Base-by-base conservation (phyloP, 2,888 invertebrate genomes). In the Meiosimyza decipiens region DNA sequence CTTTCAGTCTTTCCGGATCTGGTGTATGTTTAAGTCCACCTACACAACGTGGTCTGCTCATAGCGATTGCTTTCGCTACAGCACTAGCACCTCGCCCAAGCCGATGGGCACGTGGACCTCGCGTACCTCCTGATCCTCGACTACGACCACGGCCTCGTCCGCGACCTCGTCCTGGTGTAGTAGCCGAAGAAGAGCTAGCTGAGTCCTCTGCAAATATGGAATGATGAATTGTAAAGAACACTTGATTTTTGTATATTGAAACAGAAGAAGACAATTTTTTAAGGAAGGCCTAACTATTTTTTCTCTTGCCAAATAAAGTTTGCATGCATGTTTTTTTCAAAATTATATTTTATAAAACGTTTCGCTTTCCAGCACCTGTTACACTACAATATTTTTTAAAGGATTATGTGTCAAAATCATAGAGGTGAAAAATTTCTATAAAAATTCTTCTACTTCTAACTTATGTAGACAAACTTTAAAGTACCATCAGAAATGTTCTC, bases 21-120 rank as follows among this genome's bases (percentile, higher is more conserved):
- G 87, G 85, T 28, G 83, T 84, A 74, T 86, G 84, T 69, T 84
- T 84, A 0, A 86, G 79, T 1, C 85, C 85, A 28, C 86, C 85
- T n/a, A 86, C 82, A 74, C 85, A 84, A 33, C 86, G 82, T 18
- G 85, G 84, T 6, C 86, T 77, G 73, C 78, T 83, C 76, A 83
- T 78, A 28, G 83, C 81, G 60, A 84, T 85, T 50, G 82, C 80
- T 72, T 83, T 82, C 64, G 84, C 81, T 12, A 84, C 81, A 75
- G 86, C 81, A 79, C 87, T 79, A 79, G 89, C 80, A 9, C 85
- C 84, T 15, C 86, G 82, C 22, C 84, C 83, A 74, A 86, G 78
- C 13, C 85, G 84, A 68, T 84, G 82, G 3, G 82, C 80, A 47
- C 85, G 80, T 33, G 80, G 77, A 22, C 82, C 82, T 0, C 80